phyloP scores from a whole-genome alignment of 2,113 vertebrate genomes.

The Axis porcinus region DNA sequence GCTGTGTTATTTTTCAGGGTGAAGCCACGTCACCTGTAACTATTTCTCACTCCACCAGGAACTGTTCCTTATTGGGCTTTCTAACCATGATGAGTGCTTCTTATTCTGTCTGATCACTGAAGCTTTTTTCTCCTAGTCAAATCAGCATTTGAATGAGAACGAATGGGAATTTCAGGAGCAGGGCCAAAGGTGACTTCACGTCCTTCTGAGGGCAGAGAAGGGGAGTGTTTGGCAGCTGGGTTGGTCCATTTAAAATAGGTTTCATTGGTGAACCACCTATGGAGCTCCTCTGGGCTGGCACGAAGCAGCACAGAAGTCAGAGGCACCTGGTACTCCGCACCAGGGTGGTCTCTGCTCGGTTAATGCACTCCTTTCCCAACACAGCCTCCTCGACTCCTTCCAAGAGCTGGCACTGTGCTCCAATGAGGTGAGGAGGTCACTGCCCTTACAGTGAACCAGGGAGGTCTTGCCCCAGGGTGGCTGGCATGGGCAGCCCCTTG shows the following conservation, averaged over 20 bases:
- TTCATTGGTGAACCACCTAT: background rate
- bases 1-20: constrained; percentile 74
- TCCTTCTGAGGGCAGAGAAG: background rate
- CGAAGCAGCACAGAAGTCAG: background rate
- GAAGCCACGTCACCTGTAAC: constrained; percentile 40
- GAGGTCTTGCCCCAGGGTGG: background rate
- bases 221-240: background rate
- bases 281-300: background rate
- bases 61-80: constrained; percentile 37
- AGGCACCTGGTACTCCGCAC: background rate
- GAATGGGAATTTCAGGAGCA: background rate
- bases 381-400: background rate
- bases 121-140: constrained; percentile 64
- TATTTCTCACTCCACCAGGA: constrained; percentile 50
- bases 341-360: background rate
- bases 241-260: background rate
- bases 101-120: constrained; percentile 49
- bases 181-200: background rate
- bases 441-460: background rate
- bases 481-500: background rate
- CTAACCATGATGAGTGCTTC: constrained; percentile 51
- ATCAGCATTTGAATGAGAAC: constrained; percentile 9
- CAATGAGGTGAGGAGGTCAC: background rate
- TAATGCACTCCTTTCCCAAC: background rate
- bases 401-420: background rate